Evolutionary conservation across 2,888 invertebrate genomes (phyloP), one percentile per base, ranked within the genome.

Genomic region (Drosophila borealis): DNA sequence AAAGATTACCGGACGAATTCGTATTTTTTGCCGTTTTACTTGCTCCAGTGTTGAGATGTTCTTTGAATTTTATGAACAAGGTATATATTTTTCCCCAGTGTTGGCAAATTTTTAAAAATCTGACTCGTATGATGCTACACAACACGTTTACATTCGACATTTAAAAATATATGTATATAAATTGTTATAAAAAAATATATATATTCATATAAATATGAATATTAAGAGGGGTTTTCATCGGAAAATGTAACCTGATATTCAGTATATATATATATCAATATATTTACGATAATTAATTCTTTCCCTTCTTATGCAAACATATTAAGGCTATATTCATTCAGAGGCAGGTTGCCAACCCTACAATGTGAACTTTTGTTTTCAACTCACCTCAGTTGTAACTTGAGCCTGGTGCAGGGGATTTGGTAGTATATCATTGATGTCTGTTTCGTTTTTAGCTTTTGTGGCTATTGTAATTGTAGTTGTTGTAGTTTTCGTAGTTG

Each of bases 321-420:
- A 19, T 57, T 13, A 42, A 10, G 10, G 11, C 2, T 10, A 37
- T 11, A 19, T 10, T 1, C 36, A 37, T 13, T 10, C 9, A 41
- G 29, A 11, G 34, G 5, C 9, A 46, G 45, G 45, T 25, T 45
- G 53, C 19, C 41, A 65, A 33, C 54, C 46, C 55, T 48, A 14
- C 14, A 64, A 37, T 37, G 49, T 46, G 42, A 33, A 68, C 19
- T 25, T 10, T n/a, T 21, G 29, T 36, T 50, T 56, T 11, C 19
- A 36, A 89, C 92, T 92, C 72, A 92, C 92, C 92, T 92, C 92
- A 89, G 81, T 74, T 80, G 92, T 89, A 89, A 89, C 83, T 90
- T 91, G 91, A 91, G 80, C 90, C 70, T 70, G 79, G 76, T 74
- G 55, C 79, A 69, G 70, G 70, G 84, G 57, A 56, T 72, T 80